phyloP scores from a whole-genome alignment of 2,888 invertebrate genomes.

The Heteropelma amictum region DNA sequence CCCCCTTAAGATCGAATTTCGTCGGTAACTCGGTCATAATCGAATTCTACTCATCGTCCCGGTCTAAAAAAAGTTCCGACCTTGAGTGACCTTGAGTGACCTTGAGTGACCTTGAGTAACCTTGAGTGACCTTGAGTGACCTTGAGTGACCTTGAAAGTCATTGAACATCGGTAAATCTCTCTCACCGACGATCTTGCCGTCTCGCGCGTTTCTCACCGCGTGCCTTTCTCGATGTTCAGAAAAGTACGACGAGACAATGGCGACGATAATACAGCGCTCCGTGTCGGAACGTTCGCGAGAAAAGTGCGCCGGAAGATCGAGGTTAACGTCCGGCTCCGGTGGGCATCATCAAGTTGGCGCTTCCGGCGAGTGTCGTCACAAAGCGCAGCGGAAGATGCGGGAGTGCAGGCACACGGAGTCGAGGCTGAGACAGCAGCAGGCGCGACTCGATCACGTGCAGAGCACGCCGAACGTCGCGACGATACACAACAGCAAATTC shows the following conservation, averaged over 20 bases:
- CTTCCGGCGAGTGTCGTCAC: constrained; percentile 71
- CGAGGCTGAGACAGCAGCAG: constrained; percentile 73
- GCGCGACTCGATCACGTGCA: constrained; percentile 79
- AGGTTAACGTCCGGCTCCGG: constrained; percentile 35
- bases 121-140: too few relatives aligned
- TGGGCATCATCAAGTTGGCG: constrained; percentile 50
- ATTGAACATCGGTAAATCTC: too few relatives aligned
- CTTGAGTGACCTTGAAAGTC: too few relatives aligned
- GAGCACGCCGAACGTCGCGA: constrained; percentile 82
- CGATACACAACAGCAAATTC: constrained; percentile 79
- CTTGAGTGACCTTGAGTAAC: too few relatives aligned
- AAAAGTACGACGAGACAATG: constrained; percentile 72
- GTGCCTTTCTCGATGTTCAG: constrained; percentile 56
- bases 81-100: too few relatives aligned
- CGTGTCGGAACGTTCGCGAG: constrained; percentile 78
- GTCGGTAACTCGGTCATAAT: too few relatives aligned
- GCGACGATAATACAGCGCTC: constrained; percentile 78
- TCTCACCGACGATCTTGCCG: too few relatives aligned
- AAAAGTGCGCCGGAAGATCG: constrained; percentile 74
- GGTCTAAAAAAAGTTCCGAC: too few relatives aligned
- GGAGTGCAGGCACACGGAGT: constrained; percentile 69
- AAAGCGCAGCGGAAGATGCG: constrained; percentile 65
- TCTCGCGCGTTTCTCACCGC: too few relatives aligned
- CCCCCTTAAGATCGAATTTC: too few relatives aligned
- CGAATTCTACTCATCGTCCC: too few relatives aligned